Evolutionary conservation across 23 tunicate genomes (phyloP).

Genomic region (Ascidia mentula): DNA sequence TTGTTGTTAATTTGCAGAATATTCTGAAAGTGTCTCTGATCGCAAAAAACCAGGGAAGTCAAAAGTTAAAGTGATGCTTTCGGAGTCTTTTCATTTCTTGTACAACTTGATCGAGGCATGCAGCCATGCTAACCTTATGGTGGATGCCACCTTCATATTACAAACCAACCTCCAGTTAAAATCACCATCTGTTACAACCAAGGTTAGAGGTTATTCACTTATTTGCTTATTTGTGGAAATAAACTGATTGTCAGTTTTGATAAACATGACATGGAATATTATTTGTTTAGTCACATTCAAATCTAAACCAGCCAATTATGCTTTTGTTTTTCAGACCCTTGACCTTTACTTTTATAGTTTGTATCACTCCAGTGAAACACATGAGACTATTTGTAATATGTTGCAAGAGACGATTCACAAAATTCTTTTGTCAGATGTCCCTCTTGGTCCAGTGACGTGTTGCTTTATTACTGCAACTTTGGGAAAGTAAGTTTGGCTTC

Average conservation of each 20-base stretch:
- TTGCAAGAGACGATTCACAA: not conserved
- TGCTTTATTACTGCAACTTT: not conserved
- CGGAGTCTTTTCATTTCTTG: not conserved
- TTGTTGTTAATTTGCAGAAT: too few relatives aligned
- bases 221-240: too few relatives aligned
- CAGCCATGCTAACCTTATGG: not conserved
- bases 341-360: not conserved
- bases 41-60: too few relatives aligned
- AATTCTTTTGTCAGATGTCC: not conserved
- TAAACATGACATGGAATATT: too few relatives aligned
- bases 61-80: not conserved
- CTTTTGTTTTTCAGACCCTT: not conserved
- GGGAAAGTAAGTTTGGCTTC: conserved; percentile 11
- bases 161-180: not conserved
- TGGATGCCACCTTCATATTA: not conserved
- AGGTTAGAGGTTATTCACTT: too few relatives aligned
- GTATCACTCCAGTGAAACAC: not conserved
- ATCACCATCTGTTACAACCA: not conserved
- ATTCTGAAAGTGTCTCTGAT: too few relatives aligned
- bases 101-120: not conserved
- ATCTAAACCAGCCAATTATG: not conserved
- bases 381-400: not conserved
- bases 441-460: not conserved
- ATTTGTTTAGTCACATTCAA: not conserved
- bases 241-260: too few relatives aligned